Percentiles rank a stretch among this genome's conserved stretches.
phyloP scores from a whole-genome alignment of 1,140 invertebrate species.

The Musca vetustissima region DNA sequence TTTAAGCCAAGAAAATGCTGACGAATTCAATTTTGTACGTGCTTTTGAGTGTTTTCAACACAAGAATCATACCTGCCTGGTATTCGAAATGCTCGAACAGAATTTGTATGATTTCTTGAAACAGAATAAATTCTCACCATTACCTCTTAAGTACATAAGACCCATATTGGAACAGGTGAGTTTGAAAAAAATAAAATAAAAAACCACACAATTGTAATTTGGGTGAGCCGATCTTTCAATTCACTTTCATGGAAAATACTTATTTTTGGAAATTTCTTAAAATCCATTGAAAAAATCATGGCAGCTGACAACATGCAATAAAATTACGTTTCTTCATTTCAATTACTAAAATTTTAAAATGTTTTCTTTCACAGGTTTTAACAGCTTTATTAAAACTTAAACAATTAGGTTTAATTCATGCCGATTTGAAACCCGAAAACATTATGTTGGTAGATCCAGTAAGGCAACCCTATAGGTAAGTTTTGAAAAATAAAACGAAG shows the following conservation, averaged over 20 bases:
- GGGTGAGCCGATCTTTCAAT: too few relatives aligned
- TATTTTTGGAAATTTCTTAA: too few relatives aligned
- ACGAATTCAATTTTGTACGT: conserved; percentile 99
- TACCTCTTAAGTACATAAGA: conserved; percentile 97
- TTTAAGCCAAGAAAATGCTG: conserved; percentile 98
- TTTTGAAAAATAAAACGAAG: too few relatives aligned
- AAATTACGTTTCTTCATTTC: too few relatives aligned
- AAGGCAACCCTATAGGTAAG: conserved; percentile 81
- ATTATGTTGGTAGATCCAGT: conserved; percentile 99
- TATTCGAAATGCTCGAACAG: conserved; percentile 99
- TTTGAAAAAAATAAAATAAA: background rate
- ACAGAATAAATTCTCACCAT: conserved; percentile 98
- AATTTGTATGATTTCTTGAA: conserved; percentile 99
- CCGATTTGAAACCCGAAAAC: conserved; percentile 99
- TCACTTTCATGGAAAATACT: too few relatives aligned
- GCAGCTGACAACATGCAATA: too few relatives aligned
- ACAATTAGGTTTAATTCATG: conserved; percentile 98
- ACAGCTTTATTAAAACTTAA: conserved; percentile 96
- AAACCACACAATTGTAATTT: background rate
- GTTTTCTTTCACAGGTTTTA: conserved; percentile 59
- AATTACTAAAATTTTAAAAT: too few relatives aligned
- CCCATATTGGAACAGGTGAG: conserved; percentile 97
- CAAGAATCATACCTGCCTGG: conserved; percentile 98
- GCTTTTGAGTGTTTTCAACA: conserved; percentile 99
- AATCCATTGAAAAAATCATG: too few relatives aligned